Conservation (phyloP, 37 sponge, comb jelly and placozoan genomes). For the Diacarnus erythraeanus region DNA sequence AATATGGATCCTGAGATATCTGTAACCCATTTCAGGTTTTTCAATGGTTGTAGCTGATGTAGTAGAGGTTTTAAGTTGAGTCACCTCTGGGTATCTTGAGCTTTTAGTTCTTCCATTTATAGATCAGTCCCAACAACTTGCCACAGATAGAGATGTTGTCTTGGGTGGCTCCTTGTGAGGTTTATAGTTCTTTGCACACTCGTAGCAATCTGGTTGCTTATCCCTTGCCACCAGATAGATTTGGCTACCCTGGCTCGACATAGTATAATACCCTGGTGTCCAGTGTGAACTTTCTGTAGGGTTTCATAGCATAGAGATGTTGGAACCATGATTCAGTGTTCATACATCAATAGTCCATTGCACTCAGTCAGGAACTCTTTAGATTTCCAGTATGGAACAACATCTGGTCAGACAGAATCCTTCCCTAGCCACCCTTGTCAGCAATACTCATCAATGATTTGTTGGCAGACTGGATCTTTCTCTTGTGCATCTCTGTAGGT, state of each 20-base stretch:
- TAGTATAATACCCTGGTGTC: slow-evolving; percentile 12
- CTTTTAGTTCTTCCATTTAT: background rate
- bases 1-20: slow-evolving; percentile 6
- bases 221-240: slow-evolving; percentile 1
- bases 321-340: slow-evolving; percentile 6
- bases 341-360: slow-evolving; percentile 1
- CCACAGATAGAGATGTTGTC: background rate
- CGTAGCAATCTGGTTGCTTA: background rate
- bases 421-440: slow-evolving; percentile 25
- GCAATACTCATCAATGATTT: slow-evolving; percentile 5
- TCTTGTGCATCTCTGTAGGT: slow-evolving; percentile 28
- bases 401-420: background rate
- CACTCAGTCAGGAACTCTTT: slow-evolving; percentile 9
- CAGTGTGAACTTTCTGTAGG: background rate
- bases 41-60: slow-evolving; percentile 39
- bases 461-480: slow-evolving; percentile 10
- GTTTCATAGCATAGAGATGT: background rate
- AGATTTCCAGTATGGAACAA: slow-evolving; percentile 14
- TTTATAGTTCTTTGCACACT: background rate
- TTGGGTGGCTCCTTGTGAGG: slow-evolving; percentile 3
- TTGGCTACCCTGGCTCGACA: background rate
- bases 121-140: slow-evolving; percentile 4
- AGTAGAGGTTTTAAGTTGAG: slow-evolving; percentile 22
- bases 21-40: background rate
- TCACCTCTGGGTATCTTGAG: background rate